phyloP scores from a whole-genome alignment of 2,113 vertebrate species.

The Archilochus colubris region DNA sequence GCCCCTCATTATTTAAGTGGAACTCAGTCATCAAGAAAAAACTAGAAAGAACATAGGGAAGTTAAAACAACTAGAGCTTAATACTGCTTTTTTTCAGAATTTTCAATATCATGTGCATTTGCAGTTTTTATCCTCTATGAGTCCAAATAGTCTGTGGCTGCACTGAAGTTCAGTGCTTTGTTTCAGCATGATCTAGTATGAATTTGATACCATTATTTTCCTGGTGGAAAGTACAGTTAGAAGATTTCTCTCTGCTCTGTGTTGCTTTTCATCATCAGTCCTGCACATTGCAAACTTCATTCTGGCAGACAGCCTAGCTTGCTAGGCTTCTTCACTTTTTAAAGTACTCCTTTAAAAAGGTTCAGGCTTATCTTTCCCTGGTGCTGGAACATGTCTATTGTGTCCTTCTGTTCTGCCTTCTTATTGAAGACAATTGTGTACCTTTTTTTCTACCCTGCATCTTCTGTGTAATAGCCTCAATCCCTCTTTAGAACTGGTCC shows the following conservation, averaged over 20 bases:
- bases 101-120: neutral
- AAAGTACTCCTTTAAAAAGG: neutral
- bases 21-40: neutral
- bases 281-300: neutral
- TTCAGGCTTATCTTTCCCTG: neutral
- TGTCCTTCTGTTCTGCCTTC: neutral
- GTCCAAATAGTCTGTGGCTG: neutral
- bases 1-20: neutral
- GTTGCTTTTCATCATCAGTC: neutral
- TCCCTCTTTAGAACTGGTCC: neutral
- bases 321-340: neutral
- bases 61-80: neutral
- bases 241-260: neutral
- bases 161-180: neutral
- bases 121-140: neutral
- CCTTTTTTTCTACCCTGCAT: neutral
- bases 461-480: neutral
- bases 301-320: neutral
- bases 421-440: neutral
- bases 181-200: neutral
- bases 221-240: neutral
- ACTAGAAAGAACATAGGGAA: neutral
- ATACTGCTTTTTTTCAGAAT: neutral
- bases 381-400: neutral
- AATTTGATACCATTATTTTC: neutral